Conservation (phyloP, 30 jellyfish, hydroid and myxozoan species). For the Clytia hemisphaerica region DNA sequence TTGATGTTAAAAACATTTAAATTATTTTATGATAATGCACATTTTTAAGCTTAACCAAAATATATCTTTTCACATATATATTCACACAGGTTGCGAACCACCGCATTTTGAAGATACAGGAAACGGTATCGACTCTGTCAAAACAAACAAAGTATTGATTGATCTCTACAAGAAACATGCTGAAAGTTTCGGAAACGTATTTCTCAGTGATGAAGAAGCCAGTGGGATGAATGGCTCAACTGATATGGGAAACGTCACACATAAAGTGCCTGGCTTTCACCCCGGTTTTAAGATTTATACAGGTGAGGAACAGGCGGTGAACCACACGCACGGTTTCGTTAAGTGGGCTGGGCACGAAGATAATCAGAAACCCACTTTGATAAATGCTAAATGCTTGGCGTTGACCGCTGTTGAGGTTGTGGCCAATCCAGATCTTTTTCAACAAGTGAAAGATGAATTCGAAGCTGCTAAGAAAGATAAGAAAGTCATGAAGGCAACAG, state of each 20-base stretch:
- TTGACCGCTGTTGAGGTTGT: slow-evolving; percentile 47
- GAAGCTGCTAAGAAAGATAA: too few species aligned
- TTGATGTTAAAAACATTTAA: too few species aligned
- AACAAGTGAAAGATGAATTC: slow-evolving; percentile 4
- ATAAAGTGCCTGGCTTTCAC: slow-evolving; percentile 49
- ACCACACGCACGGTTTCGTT: slow-evolving; percentile 47
- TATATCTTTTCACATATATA: too few species aligned
- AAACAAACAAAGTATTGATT: background rate
- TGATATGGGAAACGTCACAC: slow-evolving; percentile 73
- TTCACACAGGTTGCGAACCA: too few species aligned
- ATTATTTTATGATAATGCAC: too few species aligned
- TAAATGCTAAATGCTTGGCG: slow-evolving; percentile 47
- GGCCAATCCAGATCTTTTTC: background rate
- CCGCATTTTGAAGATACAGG: too few species aligned
- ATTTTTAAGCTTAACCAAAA: too few species aligned
- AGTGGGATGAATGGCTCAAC: slow-evolving; percentile 71
- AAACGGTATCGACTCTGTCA: too few species aligned
- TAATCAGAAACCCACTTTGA: slow-evolving; percentile 46
- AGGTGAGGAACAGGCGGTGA: slow-evolving; percentile 31
- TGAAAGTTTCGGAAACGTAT: slow-evolving; percentile 10
- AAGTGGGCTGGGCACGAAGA: slow-evolving; percentile 41
- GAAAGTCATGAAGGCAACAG: too few species aligned
- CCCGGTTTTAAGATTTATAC: slow-evolving; percentile 55
- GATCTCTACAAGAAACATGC: slow-evolving; percentile 27
- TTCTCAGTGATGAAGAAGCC: slow-evolving; percentile 31